Evolutionary conservation across 2,888 invertebrate genomes (phyloP).

Genomic region (Salpingus planirostris): DNA sequence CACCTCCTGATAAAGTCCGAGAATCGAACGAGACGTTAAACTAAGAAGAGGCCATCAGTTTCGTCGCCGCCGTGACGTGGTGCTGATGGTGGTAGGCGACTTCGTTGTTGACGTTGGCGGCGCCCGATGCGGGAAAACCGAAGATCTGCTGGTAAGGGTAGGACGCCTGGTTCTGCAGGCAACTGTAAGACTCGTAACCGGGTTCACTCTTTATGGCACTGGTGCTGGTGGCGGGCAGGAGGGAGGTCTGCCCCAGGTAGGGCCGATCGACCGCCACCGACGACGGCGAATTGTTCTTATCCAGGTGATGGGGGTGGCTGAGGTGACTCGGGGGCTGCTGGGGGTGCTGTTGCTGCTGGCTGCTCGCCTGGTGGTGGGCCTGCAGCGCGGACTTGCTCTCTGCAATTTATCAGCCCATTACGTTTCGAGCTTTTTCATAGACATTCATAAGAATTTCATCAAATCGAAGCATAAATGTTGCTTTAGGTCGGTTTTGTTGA

Average conservation of each 20-base stretch:
- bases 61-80: slow-evolving; percentile 76
- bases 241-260: slow-evolving; percentile 50
- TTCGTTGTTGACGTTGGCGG: slow-evolving; percentile 43
- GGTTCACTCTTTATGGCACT: slow-evolving; percentile 41
- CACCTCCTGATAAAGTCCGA: too few relatives aligned
- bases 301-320: slow-evolving; percentile 20
- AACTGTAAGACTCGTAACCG: slow-evolving; percentile 39
- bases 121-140: slow-evolving; percentile 41
- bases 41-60: slow-evolving; percentile 75
- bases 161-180: slow-evolving; percentile 37
- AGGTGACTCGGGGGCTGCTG: slow-evolving; percentile 5
- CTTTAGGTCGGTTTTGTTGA: too few relatives aligned
- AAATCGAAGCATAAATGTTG: too few relatives aligned
- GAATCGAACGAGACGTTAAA: too few relatives aligned
- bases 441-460: too few relatives aligned
- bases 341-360: slow-evolving; percentile 16
- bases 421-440: too few relatives aligned
- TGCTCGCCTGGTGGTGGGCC: neutral
- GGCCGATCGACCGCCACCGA: slow-evolving; percentile 35
- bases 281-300: slow-evolving; percentile 11
- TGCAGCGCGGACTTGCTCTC: slow-evolving; percentile 34
- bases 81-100: slow-evolving; percentile 76
- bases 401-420: too few relatives aligned
- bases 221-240: slow-evolving; percentile 43
- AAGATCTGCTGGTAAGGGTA: slow-evolving; percentile 50